These are phyloP conservation scores for Otis tarda DNA, from an alignment of 2,113 vertebrate genomes.

Conservation along the genomic window DNA sequence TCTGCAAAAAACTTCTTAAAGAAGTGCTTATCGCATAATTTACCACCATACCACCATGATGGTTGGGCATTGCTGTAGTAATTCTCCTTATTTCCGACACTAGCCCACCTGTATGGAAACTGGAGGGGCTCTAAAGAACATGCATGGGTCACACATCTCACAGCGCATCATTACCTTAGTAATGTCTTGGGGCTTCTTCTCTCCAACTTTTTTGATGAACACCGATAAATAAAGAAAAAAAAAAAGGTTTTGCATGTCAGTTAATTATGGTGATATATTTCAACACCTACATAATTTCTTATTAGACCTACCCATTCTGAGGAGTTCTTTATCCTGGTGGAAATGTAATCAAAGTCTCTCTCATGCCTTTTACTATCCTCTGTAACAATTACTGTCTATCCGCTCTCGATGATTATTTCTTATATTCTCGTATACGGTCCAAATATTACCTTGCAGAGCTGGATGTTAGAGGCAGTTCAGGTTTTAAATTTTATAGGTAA, in stretches of 20 bases:
- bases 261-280: background rate
- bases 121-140: background rate
- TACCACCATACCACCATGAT: fast-evolving
- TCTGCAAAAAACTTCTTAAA: background rate
- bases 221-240: background rate
- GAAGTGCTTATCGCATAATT: background rate
- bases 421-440: background rate
- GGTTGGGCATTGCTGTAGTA: too few relatives aligned
- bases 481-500: background rate
- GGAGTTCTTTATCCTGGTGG: background rate
- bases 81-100: background rate
- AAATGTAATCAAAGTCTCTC: background rate
- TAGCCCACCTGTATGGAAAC: too few relatives aligned
- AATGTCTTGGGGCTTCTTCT: background rate
- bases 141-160: too few relatives aligned
- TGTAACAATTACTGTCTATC: background rate
- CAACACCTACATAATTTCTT: background rate
- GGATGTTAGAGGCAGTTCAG: background rate
- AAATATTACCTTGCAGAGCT: background rate
- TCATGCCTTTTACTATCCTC: background rate
- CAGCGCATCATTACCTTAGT: background rate
- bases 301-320: background rate
- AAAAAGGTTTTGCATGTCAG: background rate
- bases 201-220: background rate
- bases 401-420: background rate